Conservation (phyloP, 1,140 invertebrate species). For the Polypedilum pembai region DNA sequence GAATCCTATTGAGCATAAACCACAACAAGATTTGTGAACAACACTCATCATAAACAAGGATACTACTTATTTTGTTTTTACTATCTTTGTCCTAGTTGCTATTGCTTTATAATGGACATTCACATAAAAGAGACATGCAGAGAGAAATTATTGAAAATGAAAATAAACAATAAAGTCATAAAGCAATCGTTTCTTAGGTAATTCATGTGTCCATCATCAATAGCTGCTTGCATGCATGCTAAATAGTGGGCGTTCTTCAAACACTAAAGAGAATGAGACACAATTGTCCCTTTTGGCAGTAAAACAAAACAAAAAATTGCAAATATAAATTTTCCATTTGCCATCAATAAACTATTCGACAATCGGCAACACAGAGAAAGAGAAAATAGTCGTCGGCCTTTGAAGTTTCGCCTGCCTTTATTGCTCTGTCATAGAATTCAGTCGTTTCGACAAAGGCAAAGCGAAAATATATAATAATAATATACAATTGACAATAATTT, state of each 20-base stretch:
- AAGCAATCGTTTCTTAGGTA: slow-evolving; percentile 14
- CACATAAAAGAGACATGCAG: background rate
- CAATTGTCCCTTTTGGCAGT: background rate
- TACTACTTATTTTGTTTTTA: no score
- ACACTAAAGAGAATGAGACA: background rate
- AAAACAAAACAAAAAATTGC: background rate
- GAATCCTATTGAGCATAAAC: slow-evolving; percentile 4
- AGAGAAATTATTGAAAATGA: slow-evolving; percentile 24
- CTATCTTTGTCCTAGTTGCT: no score
- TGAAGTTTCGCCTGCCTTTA: slow-evolving; percentile 10
- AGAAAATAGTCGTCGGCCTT: background rate
- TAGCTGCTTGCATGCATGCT: background rate
- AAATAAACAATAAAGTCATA: slow-evolving; percentile 26
- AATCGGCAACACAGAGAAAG: no score
- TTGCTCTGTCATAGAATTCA: slow-evolving; percentile 23
- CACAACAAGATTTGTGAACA: background rate
- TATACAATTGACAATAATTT: slow-evolving; percentile 23
- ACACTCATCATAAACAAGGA: no score
- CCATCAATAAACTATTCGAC: background rate
- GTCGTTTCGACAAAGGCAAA: background rate
- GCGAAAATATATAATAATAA: background rate
- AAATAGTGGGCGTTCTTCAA: slow-evolving; percentile 8
- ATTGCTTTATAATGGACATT: background rate
- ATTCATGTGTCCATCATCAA: slow-evolving; percentile 19
- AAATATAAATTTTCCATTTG: slow-evolving; percentile 19